Evolutionary conservation across 2,797 vertebrate genomes (phyloP), one percentile per base, ranked within the genome.

Genomic region (Fundulus diaphanus): DNA sequence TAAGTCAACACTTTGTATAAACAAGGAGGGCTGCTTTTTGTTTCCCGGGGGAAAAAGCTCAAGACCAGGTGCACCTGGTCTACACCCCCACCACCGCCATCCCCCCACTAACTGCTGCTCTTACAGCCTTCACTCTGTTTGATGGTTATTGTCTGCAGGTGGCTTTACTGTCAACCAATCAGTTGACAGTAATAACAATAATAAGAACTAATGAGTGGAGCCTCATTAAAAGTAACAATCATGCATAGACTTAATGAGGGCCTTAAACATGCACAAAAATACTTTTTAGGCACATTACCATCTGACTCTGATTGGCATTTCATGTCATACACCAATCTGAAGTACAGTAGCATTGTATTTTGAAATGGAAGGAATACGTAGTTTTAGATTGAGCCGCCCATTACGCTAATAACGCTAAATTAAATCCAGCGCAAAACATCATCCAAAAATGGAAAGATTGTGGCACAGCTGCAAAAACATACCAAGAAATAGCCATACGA

Each of bases 11-110:
- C 82, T 83, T 77, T 2, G 72, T 63, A 73, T 65, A 63, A 76
- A 92, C 90, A 93, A 91, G 91, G 88, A 83, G 66, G 63, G 80
- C 33, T 48, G 80, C 74, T 88, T 92, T 93, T 66, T 88, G 67
- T 88, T 92, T 93, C 90, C 88, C 85, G 88, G n/a, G 78, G 78
- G 80, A 77, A 87, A 87, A 85, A 77, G 73, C 66, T 80, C 68
- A 61, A 79, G 73, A 85, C 85, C 90, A 93, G 89, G 85, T 93
- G 90, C 92, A 91, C 86, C 88, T 82, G 84, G 90, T 72, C 81
- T 77, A 22, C 61, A 31, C 44, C 59, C 33, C 59, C 78, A 72
- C 72, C 37, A 18, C 57, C 46, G 33, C 44, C 27, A 27, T 20
- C 46, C 40, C 37, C 9, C 8, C 48, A 56, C 42, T 51, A 54